A percentile compares a stretch with the other conserved stretches of the same genome.
Conservation (phyloP, 2,888 invertebrate genomes). For the Caenorhabditis becei region DNA sequence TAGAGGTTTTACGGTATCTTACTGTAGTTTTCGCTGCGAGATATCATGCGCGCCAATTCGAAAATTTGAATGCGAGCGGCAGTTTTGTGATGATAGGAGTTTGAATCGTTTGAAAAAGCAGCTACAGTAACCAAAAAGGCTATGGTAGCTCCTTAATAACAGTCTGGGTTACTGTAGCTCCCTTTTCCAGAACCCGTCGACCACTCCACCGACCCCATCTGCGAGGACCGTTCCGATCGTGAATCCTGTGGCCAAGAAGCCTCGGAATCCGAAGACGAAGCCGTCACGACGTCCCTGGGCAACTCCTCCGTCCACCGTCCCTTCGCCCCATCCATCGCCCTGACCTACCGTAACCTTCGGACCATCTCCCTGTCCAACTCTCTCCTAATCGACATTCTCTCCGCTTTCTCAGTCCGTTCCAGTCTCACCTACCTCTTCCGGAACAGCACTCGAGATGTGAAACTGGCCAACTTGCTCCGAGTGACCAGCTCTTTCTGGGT, state of each 20-base stretch:
- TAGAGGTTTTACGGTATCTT: too few species aligned
- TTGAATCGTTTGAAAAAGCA: too few species aligned
- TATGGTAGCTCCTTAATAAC: too few species aligned
- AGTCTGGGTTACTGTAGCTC: too few species aligned
- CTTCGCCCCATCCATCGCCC: slow-evolving; percentile 65
- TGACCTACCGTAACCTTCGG: slow-evolving; percentile 62
- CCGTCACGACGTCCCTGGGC: background rate
- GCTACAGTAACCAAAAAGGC: too few species aligned
- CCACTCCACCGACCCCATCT: background rate
- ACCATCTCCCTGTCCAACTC: slow-evolving; percentile 15
- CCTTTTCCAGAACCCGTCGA: slow-evolving; percentile 2
- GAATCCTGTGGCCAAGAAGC: slow-evolving; percentile 8
- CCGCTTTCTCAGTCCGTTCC: slow-evolving; percentile 63
- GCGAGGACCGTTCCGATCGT: slow-evolving; percentile 12
- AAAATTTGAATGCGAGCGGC: too few species aligned
- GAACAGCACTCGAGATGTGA: slow-evolving; percentile 63
- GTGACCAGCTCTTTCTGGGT: slow-evolving; percentile 70
- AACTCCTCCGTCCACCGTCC: slow-evolving; percentile 18
- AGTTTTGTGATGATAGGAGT: too few species aligned
- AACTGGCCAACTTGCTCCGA: slow-evolving; percentile 57
- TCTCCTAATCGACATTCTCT: slow-evolving; percentile 36
- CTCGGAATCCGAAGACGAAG: background rate
- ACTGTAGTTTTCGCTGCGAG: too few species aligned
- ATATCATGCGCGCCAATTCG: too few species aligned
- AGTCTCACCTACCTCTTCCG: slow-evolving; percentile 63